phyloP scores from a whole-genome alignment of 2,113 vertebrate species.

The Scatophagus argus region DNA sequence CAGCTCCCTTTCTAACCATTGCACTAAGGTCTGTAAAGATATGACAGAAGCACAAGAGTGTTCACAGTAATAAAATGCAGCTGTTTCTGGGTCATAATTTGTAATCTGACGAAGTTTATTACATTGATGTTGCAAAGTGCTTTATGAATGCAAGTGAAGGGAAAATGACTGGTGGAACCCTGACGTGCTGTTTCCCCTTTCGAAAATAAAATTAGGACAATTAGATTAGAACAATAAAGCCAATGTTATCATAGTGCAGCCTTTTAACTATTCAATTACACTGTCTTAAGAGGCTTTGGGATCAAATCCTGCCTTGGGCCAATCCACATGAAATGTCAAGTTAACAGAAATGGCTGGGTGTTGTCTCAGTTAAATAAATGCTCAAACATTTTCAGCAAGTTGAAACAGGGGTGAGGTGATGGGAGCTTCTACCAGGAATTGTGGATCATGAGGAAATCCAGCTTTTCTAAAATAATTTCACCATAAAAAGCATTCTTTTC shows the following conservation, averaged over 20 bases:
- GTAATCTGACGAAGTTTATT: slow-evolving; percentile 34
- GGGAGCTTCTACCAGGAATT: not conserved
- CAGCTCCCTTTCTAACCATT: slow-evolving; percentile 24
- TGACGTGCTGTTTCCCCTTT: slow-evolving; percentile 23
- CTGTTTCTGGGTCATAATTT: not conserved
- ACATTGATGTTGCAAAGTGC: slow-evolving; percentile 14
- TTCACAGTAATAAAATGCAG: slow-evolving; percentile 24
- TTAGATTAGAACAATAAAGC: slow-evolving; percentile 71
- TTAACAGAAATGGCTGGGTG: slow-evolving; percentile 42
- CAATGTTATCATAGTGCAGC: slow-evolving; percentile 40
- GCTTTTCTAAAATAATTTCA: not conserved
- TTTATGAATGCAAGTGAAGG: slow-evolving; percentile 25
- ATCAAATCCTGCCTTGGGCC: slow-evolving; percentile 46
- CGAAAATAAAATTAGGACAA: slow-evolving; percentile 67
- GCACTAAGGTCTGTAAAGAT: slow-evolving; percentile 11
- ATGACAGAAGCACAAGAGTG: slow-evolving; percentile 36
- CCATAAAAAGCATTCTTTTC: not conserved
- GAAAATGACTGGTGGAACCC: slow-evolving; percentile 36
- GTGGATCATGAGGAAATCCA: not conserved
- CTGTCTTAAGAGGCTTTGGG: slow-evolving; percentile 30
- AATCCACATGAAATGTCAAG: slow-evolving; percentile 36
- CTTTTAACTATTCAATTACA: slow-evolving; percentile 67
- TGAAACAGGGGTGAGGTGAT: slow-evolving; percentile 25
- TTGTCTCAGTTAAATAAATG: slow-evolving; percentile 34
- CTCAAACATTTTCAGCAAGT: slow-evolving; percentile 25